Percentiles rank a stretch among this genome's conserved stretches.
These are phyloP conservation scores for Lingula anatina DNA, from an alignment of 2,888 invertebrate genomes.

Conservation along the genomic window DNA sequence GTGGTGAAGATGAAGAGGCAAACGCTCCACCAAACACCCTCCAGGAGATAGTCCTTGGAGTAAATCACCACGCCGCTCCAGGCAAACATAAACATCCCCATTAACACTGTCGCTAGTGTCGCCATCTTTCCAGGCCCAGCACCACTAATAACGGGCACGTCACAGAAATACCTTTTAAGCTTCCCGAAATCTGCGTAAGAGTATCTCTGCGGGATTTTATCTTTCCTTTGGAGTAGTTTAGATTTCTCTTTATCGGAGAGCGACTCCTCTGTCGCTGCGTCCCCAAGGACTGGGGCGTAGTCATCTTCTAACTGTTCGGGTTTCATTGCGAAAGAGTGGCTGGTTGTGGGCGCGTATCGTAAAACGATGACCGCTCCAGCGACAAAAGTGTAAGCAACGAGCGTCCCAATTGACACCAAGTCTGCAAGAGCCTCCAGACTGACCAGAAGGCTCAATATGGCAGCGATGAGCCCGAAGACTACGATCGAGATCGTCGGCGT, in stretches of 20 bases:
- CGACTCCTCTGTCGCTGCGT: too few species aligned
- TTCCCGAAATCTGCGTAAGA: slow-evolving; percentile 66
- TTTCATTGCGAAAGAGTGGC: slow-evolving; percentile 45
- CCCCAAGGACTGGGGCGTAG: slow-evolving; percentile 6
- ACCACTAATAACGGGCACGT: slow-evolving; percentile 71
- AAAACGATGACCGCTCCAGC: slow-evolving; percentile 84
- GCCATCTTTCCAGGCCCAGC: slow-evolving; percentile 74
- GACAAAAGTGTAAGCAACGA: slow-evolving; percentile 88
- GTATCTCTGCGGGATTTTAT: slow-evolving; percentile 47
- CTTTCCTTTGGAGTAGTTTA: slow-evolving; percentile 25
- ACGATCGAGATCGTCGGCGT: slow-evolving; percentile 46
- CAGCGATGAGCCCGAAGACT: slow-evolving; percentile 38
- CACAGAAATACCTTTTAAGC: slow-evolving; percentile 65
- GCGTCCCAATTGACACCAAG: slow-evolving; percentile 92
- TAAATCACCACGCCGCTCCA: too few species aligned
- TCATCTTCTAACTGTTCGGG: slow-evolving; percentile 22
- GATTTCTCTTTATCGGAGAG: too few species aligned
- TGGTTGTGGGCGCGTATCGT: slow-evolving; percentile 61
- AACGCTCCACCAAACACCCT: slow-evolving; percentile 68
- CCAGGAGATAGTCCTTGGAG: too few species aligned
- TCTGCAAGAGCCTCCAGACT: slow-evolving; percentile 86
- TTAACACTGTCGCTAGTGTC: slow-evolving; percentile 56
- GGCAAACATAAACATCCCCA: slow-evolving; percentile 59
- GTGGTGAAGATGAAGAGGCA: slow-evolving; percentile 51
- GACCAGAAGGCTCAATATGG: slow-evolving; percentile 73